These are phyloP conservation scores for Megalonaias nervosa DNA, from an alignment of 1,140 invertebrate genomes.

Conservation along the genomic window DNA sequence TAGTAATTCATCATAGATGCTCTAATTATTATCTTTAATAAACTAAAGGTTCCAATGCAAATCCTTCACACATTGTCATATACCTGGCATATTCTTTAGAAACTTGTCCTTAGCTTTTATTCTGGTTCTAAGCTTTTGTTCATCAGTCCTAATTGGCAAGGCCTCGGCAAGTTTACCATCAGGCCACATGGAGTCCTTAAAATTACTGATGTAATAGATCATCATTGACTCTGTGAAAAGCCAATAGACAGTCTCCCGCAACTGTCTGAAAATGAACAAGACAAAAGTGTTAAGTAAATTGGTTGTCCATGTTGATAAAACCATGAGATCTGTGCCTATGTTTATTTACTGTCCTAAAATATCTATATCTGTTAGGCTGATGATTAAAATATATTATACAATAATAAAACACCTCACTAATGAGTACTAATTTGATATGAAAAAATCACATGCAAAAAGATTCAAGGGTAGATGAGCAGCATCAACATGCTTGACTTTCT, in stretches of 20 bases:
- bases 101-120: slow-evolving; percentile 70
- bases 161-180: slow-evolving; percentile 79
- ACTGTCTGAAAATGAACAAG: slow-evolving; percentile 77
- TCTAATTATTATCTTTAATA: no score
- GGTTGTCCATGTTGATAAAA: background rate
- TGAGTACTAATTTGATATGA: background rate
- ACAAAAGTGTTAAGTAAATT: background rate
- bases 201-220: slow-evolving; percentile 87
- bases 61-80: no score
- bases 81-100: slow-evolving; percentile 69
- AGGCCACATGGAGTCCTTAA: slow-evolving; percentile 91
- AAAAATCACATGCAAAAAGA: background rate
- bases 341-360: background rate
- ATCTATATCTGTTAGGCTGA: background rate
- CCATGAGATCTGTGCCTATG: background rate
- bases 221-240: slow-evolving; percentile 92
- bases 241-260: slow-evolving; percentile 89
- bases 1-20: no score
- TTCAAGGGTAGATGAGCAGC: background rate
- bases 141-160: slow-evolving; percentile 76
- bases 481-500: background rate
- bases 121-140: slow-evolving; percentile 79
- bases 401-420: no score
- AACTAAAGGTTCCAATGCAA: no score
- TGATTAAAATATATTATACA: background rate